Conservation (phyloP, 1,140 invertebrate genomes). For the Hyles euphorbiae region DNA sequence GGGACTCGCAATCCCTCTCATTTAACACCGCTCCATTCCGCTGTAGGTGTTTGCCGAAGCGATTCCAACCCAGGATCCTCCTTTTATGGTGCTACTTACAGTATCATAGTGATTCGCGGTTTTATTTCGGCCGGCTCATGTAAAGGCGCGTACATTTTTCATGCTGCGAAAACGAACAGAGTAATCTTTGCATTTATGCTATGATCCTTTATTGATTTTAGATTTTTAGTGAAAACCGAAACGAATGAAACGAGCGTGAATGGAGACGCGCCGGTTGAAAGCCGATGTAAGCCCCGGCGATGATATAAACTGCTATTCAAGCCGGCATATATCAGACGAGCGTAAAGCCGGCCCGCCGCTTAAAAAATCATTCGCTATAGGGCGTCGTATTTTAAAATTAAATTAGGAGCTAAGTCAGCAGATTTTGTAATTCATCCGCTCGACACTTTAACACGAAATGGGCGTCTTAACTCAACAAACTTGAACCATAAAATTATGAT, state of each 20-base stretch:
- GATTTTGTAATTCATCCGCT: slow-evolving; percentile 11
- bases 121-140: slow-evolving; percentile 71
- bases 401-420: slow-evolving; percentile 13
- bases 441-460: slow-evolving; percentile 43
- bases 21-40: slow-evolving; percentile 70
- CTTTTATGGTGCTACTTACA: slow-evolving; percentile 73
- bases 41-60: slow-evolving; percentile 74
- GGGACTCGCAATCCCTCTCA: slow-evolving; percentile 67
- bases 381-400: slow-evolving; percentile 5
- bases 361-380: slow-evolving; percentile 8
- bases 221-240: slow-evolving; percentile 72
- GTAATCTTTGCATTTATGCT: slow-evolving; percentile 74
- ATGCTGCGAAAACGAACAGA: slow-evolving; percentile 58
- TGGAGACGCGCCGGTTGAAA: slow-evolving; percentile 66
- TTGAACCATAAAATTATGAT: slow-evolving; percentile 65
- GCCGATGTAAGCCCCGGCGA: slow-evolving; percentile 63
- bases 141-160: slow-evolving; percentile 71
- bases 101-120: slow-evolving; percentile 73
- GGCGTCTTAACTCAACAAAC: slow-evolving; percentile 52
- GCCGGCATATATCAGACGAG: slow-evolving; percentile 50
- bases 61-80: slow-evolving; percentile 64
- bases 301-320: slow-evolving; percentile 70
- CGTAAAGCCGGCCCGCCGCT: slow-evolving; percentile 24
- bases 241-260: slow-evolving; percentile 69
- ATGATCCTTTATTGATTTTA: slow-evolving; percentile 75